Evolutionary conservation across 2,888 invertebrate species (phyloP).

Genomic region (Chironomus riparius): DNA sequence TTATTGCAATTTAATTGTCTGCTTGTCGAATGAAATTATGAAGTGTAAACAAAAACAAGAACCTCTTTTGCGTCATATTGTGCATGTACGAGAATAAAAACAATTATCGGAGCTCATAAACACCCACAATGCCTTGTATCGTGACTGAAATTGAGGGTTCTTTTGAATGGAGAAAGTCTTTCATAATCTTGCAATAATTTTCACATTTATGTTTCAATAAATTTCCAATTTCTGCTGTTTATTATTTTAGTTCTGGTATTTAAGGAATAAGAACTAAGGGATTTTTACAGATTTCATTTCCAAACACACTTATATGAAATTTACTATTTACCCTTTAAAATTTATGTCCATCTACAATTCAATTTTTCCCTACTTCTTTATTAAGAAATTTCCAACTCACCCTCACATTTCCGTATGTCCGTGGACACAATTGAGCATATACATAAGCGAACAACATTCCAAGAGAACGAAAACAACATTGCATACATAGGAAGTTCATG

Average conservation of each 20-base stretch:
- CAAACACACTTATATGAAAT: too few relatives aligned
- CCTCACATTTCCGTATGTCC: too few relatives aligned
- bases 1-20: slow-evolving; percentile 13
- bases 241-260: background rate
- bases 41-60: background rate
- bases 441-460: background rate
- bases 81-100: background rate
- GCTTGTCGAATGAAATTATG: background rate
- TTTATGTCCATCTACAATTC: too few relatives aligned
- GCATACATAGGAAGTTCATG: background rate
- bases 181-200: slow-evolving; percentile 2
- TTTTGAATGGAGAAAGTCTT: background rate
- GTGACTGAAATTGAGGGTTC: too few relatives aligned
- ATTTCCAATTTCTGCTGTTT: slow-evolving; percentile 3
- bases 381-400: too few relatives aligned
- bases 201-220: slow-evolving; percentile 8
- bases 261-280: background rate
- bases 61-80: background rate
- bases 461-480: background rate
- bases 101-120: background rate
- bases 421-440: background rate
- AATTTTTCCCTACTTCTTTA: too few relatives aligned
- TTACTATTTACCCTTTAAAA: too few relatives aligned
- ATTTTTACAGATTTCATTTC: too few relatives aligned
- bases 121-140: too few relatives aligned